Conservation (phyloP, 2,113 vertebrate species). For the Pogona vitticeps region DNA sequence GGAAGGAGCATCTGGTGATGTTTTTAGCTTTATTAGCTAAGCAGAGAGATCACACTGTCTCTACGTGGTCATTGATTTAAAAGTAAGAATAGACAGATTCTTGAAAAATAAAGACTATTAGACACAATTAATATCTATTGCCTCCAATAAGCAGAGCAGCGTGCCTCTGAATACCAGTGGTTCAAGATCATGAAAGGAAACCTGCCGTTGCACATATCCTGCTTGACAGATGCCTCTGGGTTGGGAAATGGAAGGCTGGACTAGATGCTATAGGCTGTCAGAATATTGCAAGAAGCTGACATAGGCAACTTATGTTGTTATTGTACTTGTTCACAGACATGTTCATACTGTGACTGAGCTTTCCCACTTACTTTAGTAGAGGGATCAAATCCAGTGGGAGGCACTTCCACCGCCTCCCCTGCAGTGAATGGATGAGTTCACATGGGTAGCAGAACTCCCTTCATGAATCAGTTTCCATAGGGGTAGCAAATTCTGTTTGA, state of each 20-base stretch:
- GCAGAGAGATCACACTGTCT: no score
- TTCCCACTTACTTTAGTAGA: background rate
- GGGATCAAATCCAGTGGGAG: background rate
- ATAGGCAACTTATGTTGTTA: background rate
- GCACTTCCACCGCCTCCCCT: background rate
- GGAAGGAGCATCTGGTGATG: background rate
- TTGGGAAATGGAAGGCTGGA: no score
- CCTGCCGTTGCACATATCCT: background rate
- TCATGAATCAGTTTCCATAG: no score
- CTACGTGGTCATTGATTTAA: background rate
- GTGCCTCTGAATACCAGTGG: background rate
- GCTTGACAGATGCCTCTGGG: background rate
- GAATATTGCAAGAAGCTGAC: no score
- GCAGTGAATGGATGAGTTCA: background rate
- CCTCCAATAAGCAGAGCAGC: background rate
- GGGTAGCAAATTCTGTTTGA: background rate
- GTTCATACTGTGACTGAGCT: no score
- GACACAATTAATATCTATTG: no score
- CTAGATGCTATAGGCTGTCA: no score
- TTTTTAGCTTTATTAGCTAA: background rate
- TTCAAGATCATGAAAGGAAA: background rate
- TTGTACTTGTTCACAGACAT: background rate
- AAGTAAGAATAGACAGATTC: background rate
- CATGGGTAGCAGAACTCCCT: no score
- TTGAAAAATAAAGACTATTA: background rate